Conservation (phyloP, 2,113 vertebrate species). For the Ctenomys sociabilis region DNA sequence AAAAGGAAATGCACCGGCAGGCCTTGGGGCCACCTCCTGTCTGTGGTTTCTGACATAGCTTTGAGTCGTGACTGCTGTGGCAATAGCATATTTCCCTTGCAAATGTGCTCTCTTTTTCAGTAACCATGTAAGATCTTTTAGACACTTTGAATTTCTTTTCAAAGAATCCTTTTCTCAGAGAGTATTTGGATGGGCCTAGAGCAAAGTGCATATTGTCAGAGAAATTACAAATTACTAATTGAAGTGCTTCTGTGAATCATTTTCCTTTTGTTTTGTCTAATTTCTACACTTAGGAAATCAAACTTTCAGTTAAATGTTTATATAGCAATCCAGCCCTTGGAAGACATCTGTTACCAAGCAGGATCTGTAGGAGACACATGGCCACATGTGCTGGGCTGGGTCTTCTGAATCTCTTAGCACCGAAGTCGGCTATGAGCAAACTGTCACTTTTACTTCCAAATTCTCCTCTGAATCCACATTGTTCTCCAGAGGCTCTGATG, state of each 20-base stretch:
- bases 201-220: slow-evolving; percentile 39
- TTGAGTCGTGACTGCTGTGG: neutral
- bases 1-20: slow-evolving; percentile 67
- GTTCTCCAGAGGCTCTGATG: neutral
- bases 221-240: slow-evolving; percentile 82
- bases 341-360: slow-evolving; percentile 72
- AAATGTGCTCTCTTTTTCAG: slow-evolving; percentile 5
- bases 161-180: slow-evolving; percentile 47
- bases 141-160: slow-evolving; percentile 5
- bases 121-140: slow-evolving; percentile 17
- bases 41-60: slow-evolving; percentile 54
- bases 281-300: slow-evolving; percentile 82
- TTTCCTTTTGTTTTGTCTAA: slow-evolving; percentile 81
- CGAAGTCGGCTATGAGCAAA: slow-evolving; percentile 71
- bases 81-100: slow-evolving; percentile 64
- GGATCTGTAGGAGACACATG: slow-evolving; percentile 68
- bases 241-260: slow-evolving; percentile 75
- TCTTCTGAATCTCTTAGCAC: slow-evolving; percentile 66
- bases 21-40: slow-evolving; percentile 31
- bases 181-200: slow-evolving; percentile 39
- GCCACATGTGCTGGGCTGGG: slow-evolving; percentile 65
- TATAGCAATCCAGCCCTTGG: slow-evolving; percentile 72
- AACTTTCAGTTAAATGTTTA: slow-evolving; percentile 81
- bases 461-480: slow-evolving; percentile 69
- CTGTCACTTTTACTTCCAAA: slow-evolving; percentile 78